phyloP scores from a whole-genome alignment of 2,113 vertebrate species.

The Datnioides undecimradiatus region DNA sequence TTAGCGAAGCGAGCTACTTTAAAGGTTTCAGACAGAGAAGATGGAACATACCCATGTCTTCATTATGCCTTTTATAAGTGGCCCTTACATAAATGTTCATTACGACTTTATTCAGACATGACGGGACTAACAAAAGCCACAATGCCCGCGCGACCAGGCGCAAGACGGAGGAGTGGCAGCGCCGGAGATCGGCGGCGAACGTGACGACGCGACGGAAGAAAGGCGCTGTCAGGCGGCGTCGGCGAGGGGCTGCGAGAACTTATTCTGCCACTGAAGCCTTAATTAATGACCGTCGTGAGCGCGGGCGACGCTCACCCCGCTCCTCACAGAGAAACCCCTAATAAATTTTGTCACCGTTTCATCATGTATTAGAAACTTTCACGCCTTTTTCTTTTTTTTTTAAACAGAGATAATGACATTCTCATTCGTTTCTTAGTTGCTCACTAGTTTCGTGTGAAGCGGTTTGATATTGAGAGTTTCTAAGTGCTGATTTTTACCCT shows the following conservation, averaged over 20 bases:
- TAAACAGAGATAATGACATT: background rate
- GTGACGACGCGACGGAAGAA: background rate
- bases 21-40: background rate
- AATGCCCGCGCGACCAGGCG: background rate
- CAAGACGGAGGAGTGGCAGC: background rate
- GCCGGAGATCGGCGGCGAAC: background rate
- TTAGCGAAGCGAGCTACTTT: no score
- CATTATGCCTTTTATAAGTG: background rate
- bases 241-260: background rate
- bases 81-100: background rate
- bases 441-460: background rate
- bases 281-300: constrained; percentile 8
- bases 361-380: background rate
- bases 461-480: background rate
- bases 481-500: no score
- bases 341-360: constrained; percentile 13
- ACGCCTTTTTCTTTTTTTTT: constrained; percentile 4
- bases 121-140: background rate
- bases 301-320: background rate
- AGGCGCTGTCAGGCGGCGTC: constrained; percentile 1
- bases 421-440: background rate
- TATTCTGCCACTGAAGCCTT: constrained; percentile 1
- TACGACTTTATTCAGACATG: background rate
- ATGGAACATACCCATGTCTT: background rate
- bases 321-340: background rate